Conservation (phyloP, 2,113 vertebrate genomes). For the Salminus brasiliensis region DNA sequence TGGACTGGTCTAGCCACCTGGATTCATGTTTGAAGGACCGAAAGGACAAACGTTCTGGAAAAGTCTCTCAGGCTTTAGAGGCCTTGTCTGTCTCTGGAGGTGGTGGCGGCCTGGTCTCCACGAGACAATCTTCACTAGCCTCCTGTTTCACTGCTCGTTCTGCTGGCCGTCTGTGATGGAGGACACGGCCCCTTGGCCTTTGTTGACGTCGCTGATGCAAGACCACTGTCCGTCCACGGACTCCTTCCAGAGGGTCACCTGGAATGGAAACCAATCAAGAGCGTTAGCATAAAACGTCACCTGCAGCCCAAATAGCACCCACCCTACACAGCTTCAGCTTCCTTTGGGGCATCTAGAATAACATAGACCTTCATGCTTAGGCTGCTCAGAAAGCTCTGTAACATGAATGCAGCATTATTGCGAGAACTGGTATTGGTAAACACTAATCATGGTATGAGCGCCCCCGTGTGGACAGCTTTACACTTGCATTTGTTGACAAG, state of each 20-base stretch:
- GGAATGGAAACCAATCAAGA: constrained; percentile 14
- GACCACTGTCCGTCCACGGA: constrained; percentile 93
- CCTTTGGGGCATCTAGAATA: too few relatives aligned
- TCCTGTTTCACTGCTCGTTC: constrained; percentile 88
- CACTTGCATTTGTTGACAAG: too few relatives aligned
- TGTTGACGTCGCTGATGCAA: constrained; percentile 97
- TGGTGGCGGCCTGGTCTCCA: background rate
- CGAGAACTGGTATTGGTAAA: too few relatives aligned
- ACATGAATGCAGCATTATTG: too few relatives aligned
- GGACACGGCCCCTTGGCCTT: constrained; percentile 90
- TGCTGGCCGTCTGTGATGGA: constrained; percentile 88
- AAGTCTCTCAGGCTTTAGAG: constrained; percentile 40
- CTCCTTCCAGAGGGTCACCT: constrained; percentile 98
- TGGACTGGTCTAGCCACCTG: background rate
- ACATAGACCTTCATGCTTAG: too few relatives aligned
- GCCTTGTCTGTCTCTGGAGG: background rate
- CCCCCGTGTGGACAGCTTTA: too few relatives aligned
- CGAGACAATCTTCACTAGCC: background rate
- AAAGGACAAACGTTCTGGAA: constrained; percentile 25
- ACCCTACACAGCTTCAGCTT: background rate
- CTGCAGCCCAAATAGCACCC: background rate
- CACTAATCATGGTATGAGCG: too few relatives aligned
- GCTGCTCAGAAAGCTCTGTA: too few relatives aligned
- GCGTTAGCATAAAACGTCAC: background rate
- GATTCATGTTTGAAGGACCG: background rate